Evolutionary conservation across 2,797 vertebrate species (phyloP), one percentile per base, ranked within the genome.

Genomic region (Clarias pachynema): DNA sequence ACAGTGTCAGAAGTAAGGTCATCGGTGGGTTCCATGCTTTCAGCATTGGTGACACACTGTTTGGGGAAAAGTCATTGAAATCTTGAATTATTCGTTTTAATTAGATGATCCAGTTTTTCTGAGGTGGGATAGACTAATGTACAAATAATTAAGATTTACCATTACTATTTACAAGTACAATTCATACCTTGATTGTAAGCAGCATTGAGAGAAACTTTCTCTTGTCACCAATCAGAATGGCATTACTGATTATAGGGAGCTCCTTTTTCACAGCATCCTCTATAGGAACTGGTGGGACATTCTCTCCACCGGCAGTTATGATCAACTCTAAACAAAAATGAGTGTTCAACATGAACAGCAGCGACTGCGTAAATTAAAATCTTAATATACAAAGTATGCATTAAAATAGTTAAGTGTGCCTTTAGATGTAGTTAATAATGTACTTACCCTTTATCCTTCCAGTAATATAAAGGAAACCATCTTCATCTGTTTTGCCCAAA

Each of bases 231-330:
- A 96, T 94, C 59, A 98, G 91, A 93, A 97, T 94, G 86, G 95
- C 95, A 0, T 95, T 97, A 90, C 97, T 97, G 80, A 97, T 86
- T 77, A 97, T 92, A 0, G 96, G 94, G 26, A 97, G 88, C 74
- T 97, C 95, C 15, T 87, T 95, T 90, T 97, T 97, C 85, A 97
- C 94, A 0, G 96, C 94, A 49, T 97, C 95, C 91, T 98, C 96
- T 0, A 96, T 95, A 63, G 94, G 95, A 84, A 97, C 79, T 0
- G 96, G 96, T 15, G 97, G 93, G 66, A 97, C 88, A 0, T 97
- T 97, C 92, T 97, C 97, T 70, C 96, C 96, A 22, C 96, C 96
- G 0, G 97, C 95, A 1, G 96, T 97, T 91, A 98, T 96, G 85
- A 97, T 95, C 69, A 98, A 84, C 90, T 97, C 96, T 97, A 85